Evolutionary conservation across 2,888 invertebrate genomes (phyloP).

Genomic region (Drosophila stalkeri): DNA sequence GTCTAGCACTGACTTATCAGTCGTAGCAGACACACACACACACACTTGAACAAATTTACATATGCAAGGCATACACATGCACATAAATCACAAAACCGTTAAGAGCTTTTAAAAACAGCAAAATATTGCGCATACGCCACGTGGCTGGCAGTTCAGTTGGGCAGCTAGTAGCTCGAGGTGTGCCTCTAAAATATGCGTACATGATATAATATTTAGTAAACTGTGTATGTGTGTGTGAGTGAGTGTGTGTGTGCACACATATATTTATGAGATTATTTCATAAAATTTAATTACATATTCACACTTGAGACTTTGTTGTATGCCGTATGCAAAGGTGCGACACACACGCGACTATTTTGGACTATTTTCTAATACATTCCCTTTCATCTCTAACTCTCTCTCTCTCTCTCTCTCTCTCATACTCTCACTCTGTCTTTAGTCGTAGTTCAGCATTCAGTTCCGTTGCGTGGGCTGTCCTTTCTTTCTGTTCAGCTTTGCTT

Average conservation of each 20-base stretch:
- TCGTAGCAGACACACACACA: conserved; percentile 4
- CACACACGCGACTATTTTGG: conserved; percentile 51
- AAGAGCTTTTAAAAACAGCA: conserved; percentile 7
- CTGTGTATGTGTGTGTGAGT: background rate
- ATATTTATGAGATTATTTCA: conserved; percentile 63
- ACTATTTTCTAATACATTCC: conserved; percentile 42
- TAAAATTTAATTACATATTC: conserved; percentile 78
- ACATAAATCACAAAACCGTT: conserved; percentile 46
- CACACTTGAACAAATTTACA: background rate
- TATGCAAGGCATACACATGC: conserved; percentile 4
- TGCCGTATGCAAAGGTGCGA: conserved; percentile 52
- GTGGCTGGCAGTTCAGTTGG: conserved; percentile 1
- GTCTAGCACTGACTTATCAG: conserved; percentile 27
- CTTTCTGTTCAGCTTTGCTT: conserved; percentile 37
- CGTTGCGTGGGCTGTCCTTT: conserved; percentile 34
- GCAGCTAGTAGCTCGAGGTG: conserved; percentile 22
- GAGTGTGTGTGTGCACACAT: background rate
- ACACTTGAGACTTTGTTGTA: conserved; percentile 63
- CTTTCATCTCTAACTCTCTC: conserved; percentile 8
- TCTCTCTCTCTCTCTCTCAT: no score
- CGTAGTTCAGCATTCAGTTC: conserved; percentile 24
- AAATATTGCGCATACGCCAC: conserved; percentile 53
- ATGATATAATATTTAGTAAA: conserved; percentile 31
- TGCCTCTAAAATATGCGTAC: conserved; percentile 42
- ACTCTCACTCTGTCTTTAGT: conserved; percentile 18